These are phyloP conservation scores for Aptenodytes forsteri DNA, from an alignment of 2,113 vertebrate species.

Conservation along the genomic window DNA sequence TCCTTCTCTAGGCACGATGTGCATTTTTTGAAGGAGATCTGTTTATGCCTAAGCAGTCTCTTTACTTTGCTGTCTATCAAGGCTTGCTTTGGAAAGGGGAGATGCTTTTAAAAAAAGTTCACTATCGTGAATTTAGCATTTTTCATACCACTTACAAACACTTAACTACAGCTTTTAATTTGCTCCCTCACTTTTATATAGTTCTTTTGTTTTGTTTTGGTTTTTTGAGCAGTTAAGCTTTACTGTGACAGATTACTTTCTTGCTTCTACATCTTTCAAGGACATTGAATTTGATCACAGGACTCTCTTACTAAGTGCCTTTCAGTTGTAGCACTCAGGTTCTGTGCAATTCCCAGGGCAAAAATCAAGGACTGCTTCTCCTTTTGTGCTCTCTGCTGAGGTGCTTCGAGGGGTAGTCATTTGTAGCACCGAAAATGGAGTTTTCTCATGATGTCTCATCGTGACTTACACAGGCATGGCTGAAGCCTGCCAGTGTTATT, in stretches of 20 bases:
- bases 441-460: background rate
- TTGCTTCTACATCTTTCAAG: background rate
- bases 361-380: background rate
- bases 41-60: background rate
- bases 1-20: background rate
- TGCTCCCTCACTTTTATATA: background rate
- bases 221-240: background rate
- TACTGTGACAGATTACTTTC: background rate
- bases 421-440: background rate
- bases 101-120: background rate
- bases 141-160: background rate
- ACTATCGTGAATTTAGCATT: background rate
- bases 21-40: background rate
- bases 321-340: background rate
- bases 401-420: background rate
- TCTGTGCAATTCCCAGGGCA: background rate
- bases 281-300: background rate
- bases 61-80: background rate
- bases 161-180: background rate
- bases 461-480: background rate
- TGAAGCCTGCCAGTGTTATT: background rate
- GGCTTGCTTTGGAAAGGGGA: background rate
- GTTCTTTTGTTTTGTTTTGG: background rate
- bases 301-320: background rate
- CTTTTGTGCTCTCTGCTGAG: background rate